A percentile compares a stretch with the other conserved stretches of the same genome.
Conservation (phyloP, 1,140 invertebrate genomes). For the Drosophila melanica region DNA sequence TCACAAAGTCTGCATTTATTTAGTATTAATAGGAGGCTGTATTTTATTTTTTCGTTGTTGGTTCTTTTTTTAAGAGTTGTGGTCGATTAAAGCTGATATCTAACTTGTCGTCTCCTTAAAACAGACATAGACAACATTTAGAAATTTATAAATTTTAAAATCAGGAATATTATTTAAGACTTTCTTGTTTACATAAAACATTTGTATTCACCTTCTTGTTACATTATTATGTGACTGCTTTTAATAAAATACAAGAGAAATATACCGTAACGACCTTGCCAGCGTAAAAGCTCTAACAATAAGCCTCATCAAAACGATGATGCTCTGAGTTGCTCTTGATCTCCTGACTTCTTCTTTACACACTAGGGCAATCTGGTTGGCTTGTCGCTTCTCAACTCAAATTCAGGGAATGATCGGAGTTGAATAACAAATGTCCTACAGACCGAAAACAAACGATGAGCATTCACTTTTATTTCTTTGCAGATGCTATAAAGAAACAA, state of each 20-base stretch:
- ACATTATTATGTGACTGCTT: no score
- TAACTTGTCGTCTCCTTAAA: no score
- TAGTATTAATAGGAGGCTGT: slow-evolving; percentile 50
- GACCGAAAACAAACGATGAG: slow-evolving; percentile 78
- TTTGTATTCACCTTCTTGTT: no score
- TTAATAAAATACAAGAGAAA: no score
- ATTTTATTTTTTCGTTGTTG: background rate
- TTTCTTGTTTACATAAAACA: no score
- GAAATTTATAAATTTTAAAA: no score
- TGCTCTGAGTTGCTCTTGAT: background rate
- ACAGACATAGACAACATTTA: no score
- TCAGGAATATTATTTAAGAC: no score
- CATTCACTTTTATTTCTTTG: slow-evolving; percentile 71
- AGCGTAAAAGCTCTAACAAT: slow-evolving; percentile 13
- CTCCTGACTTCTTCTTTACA: background rate
- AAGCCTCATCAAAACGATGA: slow-evolving; percentile 2
- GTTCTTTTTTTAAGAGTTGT: no score
- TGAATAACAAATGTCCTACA: slow-evolving; percentile 78
- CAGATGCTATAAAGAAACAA: slow-evolving; percentile 75
- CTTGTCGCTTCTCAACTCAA: slow-evolving; percentile 43
- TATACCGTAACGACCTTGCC: background rate
- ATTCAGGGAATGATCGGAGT: slow-evolving; percentile 28
- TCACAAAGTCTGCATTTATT: slow-evolving; percentile 41
- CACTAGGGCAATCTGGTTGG: background rate
- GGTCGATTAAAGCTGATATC: no score